Evolutionary conservation across 2,797 vertebrate genomes (phyloP).

Genomic region (Balearica regulorum): DNA sequence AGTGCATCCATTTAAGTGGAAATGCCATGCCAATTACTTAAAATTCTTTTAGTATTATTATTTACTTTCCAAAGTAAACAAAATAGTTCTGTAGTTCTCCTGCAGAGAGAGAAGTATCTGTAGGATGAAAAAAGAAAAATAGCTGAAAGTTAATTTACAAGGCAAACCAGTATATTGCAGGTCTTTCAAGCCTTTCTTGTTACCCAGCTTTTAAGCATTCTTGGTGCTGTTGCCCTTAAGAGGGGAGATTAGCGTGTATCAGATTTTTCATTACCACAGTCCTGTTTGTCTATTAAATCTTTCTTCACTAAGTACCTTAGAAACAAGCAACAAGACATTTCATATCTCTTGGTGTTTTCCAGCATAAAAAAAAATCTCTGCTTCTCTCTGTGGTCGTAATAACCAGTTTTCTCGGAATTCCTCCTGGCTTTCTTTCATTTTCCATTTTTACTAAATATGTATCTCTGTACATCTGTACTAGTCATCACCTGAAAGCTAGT

Average conservation of each 20-base stretch:
- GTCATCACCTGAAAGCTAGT: background rate
- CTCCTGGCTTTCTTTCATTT: background rate
- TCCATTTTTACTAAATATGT: background rate
- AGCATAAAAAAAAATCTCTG: background rate
- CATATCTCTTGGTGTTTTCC: background rate
- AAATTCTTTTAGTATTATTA: background rate
- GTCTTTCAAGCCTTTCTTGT: background rate
- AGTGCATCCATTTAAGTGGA: background rate
- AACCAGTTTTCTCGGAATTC: background rate
- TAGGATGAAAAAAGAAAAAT: background rate
- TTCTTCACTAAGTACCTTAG: background rate
- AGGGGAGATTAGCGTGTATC: background rate
- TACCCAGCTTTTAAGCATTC: background rate
- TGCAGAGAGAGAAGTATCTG: background rate
- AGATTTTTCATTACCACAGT: background rate
- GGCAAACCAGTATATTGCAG: background rate
- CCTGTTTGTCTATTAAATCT: background rate
- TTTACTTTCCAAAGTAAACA: background rate
- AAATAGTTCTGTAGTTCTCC: background rate
- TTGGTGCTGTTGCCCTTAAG: background rate
- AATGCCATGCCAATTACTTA: background rate
- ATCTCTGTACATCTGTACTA: background rate
- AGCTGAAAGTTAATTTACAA: background rate
- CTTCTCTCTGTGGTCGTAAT: background rate
- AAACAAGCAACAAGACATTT: background rate